Percentiles rank a stretch among this genome's conserved stretches.
These are phyloP conservation scores for Phalacrocorax aristotelis DNA, from an alignment of 2,113 vertebrate genomes.

Conservation along the genomic window DNA sequence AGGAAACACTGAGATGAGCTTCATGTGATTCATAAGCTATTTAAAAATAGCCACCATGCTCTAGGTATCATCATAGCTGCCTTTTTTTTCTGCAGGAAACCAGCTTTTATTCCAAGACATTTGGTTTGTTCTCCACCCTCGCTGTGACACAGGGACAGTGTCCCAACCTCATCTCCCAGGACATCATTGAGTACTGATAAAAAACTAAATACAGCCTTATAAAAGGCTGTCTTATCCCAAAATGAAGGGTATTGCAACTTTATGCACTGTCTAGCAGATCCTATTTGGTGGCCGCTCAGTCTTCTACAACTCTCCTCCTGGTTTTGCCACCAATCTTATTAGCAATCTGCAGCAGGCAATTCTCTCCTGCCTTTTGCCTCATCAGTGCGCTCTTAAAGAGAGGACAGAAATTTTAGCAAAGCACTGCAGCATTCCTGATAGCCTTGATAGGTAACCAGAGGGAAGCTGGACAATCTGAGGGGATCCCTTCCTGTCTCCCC, in stretches of 20 bases:
- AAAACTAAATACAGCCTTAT: not conserved
- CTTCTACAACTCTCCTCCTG: not conserved
- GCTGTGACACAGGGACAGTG: not conserved
- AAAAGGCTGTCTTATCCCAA: not conserved
- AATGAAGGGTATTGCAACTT: not conserved
- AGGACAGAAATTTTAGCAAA: not conserved
- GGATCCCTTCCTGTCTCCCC: not conserved
- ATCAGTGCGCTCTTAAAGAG: not conserved
- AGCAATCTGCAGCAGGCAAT: not conserved
- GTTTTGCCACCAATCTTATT: not conserved
- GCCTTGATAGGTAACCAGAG: not conserved
- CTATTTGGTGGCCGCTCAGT: not conserved
- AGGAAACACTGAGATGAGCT: slow-evolving; percentile 16
- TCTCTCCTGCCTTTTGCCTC: not conserved
- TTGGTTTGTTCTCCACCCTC: not conserved
- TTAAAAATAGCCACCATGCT: not conserved
- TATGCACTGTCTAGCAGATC: not conserved
- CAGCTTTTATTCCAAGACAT: not conserved
- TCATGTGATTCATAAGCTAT: slow-evolving; percentile 3
- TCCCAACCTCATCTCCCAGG: not conserved
- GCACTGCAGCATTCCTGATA: not conserved
- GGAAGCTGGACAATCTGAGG: not conserved
- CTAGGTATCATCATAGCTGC: not conserved
- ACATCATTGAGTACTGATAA: not conserved
- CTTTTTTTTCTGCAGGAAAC: not conserved